Conservation (phyloP, 2,888 invertebrate species). For the Teleogryllus oceanicus region DNA sequence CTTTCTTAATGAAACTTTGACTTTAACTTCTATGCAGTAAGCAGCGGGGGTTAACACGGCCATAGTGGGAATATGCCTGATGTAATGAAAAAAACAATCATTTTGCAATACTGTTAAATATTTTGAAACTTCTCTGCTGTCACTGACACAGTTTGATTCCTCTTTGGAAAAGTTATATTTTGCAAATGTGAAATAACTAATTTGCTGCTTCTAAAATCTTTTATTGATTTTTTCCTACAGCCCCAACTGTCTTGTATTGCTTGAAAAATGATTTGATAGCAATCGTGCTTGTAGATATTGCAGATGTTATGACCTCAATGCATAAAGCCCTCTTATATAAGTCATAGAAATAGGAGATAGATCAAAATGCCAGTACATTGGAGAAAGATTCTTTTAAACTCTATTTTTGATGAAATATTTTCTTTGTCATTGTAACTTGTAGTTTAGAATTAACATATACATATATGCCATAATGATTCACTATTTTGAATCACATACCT, state of each 20-base stretch:
- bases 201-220: not conserved
- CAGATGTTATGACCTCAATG: not conserved
- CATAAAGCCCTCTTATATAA: not conserved
- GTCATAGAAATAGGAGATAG: not conserved
- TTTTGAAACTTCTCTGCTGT: not conserved
- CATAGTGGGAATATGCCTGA: not conserved
- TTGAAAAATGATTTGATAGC: too few species aligned
- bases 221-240: too few species aligned
- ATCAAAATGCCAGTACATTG: not conserved
- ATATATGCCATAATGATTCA: not conserved
- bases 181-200: not conserved
- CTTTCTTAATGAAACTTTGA: not conserved
- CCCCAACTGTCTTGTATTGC: too few species aligned
- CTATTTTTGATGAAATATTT: conserved; percentile 18
- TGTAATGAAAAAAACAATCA: not conserved
- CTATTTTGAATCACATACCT: not conserved
- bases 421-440: conserved; percentile 3
- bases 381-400: not conserved
- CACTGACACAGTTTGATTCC: too few species aligned
- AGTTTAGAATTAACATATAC: not conserved
- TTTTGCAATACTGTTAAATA: not conserved
- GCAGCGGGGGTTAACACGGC: not conserved
- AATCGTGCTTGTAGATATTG: not conserved
- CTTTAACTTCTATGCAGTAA: not conserved
- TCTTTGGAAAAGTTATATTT: too few species aligned